Evolutionary conservation across 2,113 vertebrate species (phyloP).

Genomic region (Promerops cafer): DNA sequence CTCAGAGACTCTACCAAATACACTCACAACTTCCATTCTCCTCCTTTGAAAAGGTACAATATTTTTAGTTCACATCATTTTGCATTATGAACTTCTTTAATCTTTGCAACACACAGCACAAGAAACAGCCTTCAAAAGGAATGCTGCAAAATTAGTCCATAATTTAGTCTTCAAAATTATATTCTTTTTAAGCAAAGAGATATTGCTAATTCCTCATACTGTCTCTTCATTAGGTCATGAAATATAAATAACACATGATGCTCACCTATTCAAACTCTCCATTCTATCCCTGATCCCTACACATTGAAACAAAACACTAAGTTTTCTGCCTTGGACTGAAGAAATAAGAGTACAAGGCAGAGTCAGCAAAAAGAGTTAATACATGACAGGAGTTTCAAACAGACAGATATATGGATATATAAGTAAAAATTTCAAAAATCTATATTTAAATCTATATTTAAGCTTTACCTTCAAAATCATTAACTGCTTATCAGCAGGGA

Average conservation of each 20-base stretch:
- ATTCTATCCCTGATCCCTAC: not conserved
- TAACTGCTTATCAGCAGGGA: not conserved
- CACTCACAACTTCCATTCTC: not conserved
- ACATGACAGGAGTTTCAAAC: not conserved
- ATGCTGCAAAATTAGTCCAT: not conserved
- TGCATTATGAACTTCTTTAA: conserved; percentile 12
- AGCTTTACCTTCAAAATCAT: not conserved
- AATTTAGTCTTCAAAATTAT: not conserved
- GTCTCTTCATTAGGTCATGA: not conserved
- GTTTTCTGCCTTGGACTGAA: not conserved
- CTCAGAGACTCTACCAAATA: not conserved
- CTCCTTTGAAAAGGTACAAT: not conserved
- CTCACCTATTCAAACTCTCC: not conserved
- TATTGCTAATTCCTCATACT: not conserved
- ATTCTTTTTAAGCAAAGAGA: not conserved
- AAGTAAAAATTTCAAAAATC: not conserved
- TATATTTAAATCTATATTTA: not conserved
- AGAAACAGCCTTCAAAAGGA: not conserved
- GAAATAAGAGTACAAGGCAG: not conserved
- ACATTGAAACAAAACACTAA: not conserved
- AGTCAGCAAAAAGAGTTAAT: not conserved
- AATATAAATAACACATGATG: not conserved
- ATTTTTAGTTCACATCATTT: conserved; percentile 5
- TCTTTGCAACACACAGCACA: not conserved
- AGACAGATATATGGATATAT: not conserved